Evolutionary conservation across 2,888 invertebrate species (phyloP), one percentile per base, ranked within the genome.

Genomic region (Apantesis nais): DNA sequence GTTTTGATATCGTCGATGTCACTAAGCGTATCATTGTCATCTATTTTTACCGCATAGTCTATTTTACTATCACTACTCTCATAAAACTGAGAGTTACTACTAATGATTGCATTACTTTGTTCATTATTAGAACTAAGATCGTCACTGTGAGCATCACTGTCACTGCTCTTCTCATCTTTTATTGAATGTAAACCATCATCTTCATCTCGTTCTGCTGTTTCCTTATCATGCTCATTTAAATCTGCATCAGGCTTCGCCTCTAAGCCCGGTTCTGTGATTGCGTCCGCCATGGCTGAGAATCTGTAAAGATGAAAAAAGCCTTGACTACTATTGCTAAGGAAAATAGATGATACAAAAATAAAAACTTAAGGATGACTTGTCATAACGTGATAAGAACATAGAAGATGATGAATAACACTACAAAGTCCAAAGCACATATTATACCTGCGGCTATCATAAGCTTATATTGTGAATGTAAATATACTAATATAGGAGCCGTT

Each of bases 1-100:
- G 94, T 94, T 90, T 94, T 95, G 77, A 94, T 94, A 85, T 95
- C 95, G 76, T 95, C 95, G 85, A 94, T 93, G 76, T 95, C 95
- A 90, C 95, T 94, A 79, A 95, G 84, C 76, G 95, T 94, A 86
- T 95, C 95, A 88, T 93, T 94, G 82, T 95, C 94, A 78, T 95
- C 95, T 88, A 90, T 87, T 89, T 94, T 95, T 84, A 93, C 85
- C 76, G 94, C 94, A 86, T 90, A 94, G 88, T 93, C 91, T 88
- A 91, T 85, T 88, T 94, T 94, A 90, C 91, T 93, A 88, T 94
- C 92, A 93, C 92, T 93, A 77, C 89, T 92, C 93, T 94, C 94
- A 93, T 94, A 94, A 90, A 94, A 94, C 90, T 92, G 93, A 93
- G 94, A 94, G 87, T 87, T 91, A 81, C 84, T 89, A 86, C 85